Conservation (phyloP, 2,113 vertebrate species). For the Geococcyx californianus region DNA sequence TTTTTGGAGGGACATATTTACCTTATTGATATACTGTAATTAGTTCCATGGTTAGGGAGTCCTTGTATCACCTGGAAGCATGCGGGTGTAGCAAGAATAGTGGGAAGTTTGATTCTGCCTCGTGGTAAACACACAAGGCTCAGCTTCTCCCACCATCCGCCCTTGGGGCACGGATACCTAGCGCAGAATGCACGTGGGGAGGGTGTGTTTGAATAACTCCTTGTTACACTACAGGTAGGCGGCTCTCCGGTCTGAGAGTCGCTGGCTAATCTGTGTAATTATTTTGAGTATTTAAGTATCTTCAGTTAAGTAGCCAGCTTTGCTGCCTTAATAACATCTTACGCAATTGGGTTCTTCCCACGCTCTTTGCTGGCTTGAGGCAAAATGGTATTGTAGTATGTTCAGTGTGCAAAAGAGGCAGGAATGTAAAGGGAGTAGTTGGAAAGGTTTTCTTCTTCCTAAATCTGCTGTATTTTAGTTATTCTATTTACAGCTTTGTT, state of each 20-base stretch:
- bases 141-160: neutral
- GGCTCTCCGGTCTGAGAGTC: neutral
- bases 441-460: neutral
- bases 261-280: conserved; percentile 33
- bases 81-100: neutral
- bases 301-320: conserved; percentile 48
- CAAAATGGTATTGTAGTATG: fast-evolving
- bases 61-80: fast-evolving
- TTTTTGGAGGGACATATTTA: neutral
- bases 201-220: neutral
- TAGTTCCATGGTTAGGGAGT: neutral
- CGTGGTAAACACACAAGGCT: fast-evolving
- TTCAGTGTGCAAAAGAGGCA: neutral
- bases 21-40: neutral
- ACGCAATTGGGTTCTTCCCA: conserved; percentile 27
- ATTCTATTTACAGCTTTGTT: neutral
- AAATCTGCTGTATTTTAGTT: neutral
- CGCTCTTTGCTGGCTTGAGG: neutral
- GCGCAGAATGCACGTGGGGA: fast-evolving
- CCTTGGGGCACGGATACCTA: fast-evolving
- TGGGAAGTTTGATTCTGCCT: neutral
- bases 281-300: conserved; percentile 46
- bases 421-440: neutral
- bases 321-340: conserved; percentile 45
- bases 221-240: neutral